Evolutionary conservation across 92 coral and sea anemone species (phyloP), one percentile per base, ranked within the genome.

Genomic region (Zoanthus solanderi): DNA sequence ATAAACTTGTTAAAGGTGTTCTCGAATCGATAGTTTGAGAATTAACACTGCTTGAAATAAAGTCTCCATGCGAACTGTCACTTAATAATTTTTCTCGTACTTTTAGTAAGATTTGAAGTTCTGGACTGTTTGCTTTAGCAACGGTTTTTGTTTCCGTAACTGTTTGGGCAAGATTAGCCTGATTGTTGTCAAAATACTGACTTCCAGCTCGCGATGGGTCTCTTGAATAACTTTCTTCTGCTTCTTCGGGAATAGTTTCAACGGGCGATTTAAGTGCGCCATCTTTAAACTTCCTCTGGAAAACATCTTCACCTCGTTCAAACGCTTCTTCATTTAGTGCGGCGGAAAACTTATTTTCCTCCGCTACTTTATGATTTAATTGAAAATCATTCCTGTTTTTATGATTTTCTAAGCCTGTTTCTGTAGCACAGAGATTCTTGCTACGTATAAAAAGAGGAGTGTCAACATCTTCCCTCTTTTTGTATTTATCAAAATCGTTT

Each of bases 221-320:
- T n/a, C 58, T 81, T 10, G 44, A 17, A 31, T 81, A 44, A 65
- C 56, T 16, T 28, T 45, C 76, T 46, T 81, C 60, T 31, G 83
- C 71, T 18, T 88, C 94, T 48, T 91, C 89, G 14, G 45, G 56
- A 17, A 91, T 85, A 28, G 81, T 82, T 30, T 90, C 88, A 45
- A 91, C 79, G 34, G 90, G 76, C 75, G 90, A 80, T 9, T 30
- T 54, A 10, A 85, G 56, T 4, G 18, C 11, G 12, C 57, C 44
- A 67, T 56, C 44, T 34, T 12, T 56, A 65, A 28, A 50, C 34
- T 82, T 60, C 23, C 46, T 9, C 0, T n/a, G 31, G 7, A 32
- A 37, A 83, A 65, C 63, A 10, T 54, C 75, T 16, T 52, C 69
- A 75, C 18, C 17, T 29, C 32, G 48, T 57, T 61, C 82, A 44